Evolutionary conservation across 2,113 vertebrate species (phyloP).

Genomic region (Nibea albiflora): DNA sequence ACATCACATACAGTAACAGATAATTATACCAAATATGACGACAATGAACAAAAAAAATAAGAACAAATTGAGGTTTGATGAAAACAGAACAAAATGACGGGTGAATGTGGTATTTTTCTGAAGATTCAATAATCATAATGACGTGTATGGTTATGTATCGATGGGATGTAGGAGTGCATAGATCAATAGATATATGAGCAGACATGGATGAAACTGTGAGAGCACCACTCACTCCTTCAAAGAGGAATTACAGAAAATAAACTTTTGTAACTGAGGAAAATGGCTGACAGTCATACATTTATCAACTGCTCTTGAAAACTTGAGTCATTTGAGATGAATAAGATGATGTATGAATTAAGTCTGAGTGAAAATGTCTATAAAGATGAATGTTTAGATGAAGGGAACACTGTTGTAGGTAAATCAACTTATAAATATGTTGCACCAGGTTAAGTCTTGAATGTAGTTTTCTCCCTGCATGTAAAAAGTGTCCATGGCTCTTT

Average conservation of each 20-base stretch:
- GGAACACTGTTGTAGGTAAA: constrained; percentile 66
- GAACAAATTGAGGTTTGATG: constrained; percentile 72
- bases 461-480: constrained; percentile 74
- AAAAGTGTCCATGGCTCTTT: constrained; percentile 76
- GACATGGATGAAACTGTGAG: constrained; percentile 23
- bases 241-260: constrained; percentile 26
- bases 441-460: constrained; percentile 55
- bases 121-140: neutral
- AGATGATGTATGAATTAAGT: constrained; percentile 10
- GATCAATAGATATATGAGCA: constrained; percentile 25
- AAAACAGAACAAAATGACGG: constrained; percentile 18
- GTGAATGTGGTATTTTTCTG: neutral
- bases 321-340: constrained; percentile 1
- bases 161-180: constrained; percentile 32
- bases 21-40: constrained; percentile 60
- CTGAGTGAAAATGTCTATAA: constrained; percentile 5
- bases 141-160: neutral
- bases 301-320: constrained; percentile 18
- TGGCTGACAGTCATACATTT: neutral
- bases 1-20: constrained; percentile 61
- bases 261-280: neutral
- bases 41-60: constrained; percentile 48
- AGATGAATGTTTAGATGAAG: constrained; percentile 6
- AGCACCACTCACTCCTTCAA: constrained; percentile 51
- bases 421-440: constrained; percentile 75